Evolutionary conservation across 2,888 invertebrate genomes (phyloP).

Genomic region (Gari tellinella): DNA sequence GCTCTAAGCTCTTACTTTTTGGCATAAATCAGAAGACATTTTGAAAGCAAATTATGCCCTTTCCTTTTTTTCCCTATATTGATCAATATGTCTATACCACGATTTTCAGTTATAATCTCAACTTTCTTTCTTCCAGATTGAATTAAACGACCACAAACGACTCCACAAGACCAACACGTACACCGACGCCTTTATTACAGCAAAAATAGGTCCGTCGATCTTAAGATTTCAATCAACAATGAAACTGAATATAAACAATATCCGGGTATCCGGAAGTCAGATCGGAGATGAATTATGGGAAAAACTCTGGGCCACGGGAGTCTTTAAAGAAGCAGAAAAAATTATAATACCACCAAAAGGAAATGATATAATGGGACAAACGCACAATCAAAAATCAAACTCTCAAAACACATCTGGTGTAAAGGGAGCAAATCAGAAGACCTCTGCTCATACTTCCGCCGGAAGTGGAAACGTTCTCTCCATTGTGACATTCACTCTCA

Average conservation of each 20-base stretch:
- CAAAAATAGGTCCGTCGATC: slow-evolving; percentile 54
- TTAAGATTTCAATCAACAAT: slow-evolving; percentile 49
- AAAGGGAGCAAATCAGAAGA: no score
- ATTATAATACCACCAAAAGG: slow-evolving; percentile 20
- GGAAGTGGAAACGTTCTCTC: no score
- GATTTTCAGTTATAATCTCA: no score
- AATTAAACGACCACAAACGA: slow-evolving; percentile 44
- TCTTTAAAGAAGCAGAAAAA: slow-evolving; percentile 41
- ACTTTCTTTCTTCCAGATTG: slow-evolving; percentile 41
- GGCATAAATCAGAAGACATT: no score
- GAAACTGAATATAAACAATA: slow-evolving; percentile 50
- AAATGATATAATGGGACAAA: slow-evolving; percentile 41
- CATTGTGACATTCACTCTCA: no score
- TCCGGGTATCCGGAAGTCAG: slow-evolving; percentile 46
- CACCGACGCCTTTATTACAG: slow-evolving; percentile 48
- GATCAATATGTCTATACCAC: no score
- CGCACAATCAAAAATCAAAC: slow-evolving; percentile 32
- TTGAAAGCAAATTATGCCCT: no score
- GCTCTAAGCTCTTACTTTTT: no score
- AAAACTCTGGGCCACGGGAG: slow-evolving; percentile 48
- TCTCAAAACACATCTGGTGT: slow-evolving; percentile 20
- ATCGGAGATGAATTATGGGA: slow-evolving; percentile 62
- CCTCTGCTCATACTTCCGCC: no score
- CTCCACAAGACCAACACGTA: slow-evolving; percentile 53
- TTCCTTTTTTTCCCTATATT: no score